Percentiles rank a stretch among this genome's conserved stretches.
These are phyloP conservation scores for Sardinella longiceps DNA, from an alignment of 2,797 vertebrate genomes.

Conservation along the genomic window DNA sequence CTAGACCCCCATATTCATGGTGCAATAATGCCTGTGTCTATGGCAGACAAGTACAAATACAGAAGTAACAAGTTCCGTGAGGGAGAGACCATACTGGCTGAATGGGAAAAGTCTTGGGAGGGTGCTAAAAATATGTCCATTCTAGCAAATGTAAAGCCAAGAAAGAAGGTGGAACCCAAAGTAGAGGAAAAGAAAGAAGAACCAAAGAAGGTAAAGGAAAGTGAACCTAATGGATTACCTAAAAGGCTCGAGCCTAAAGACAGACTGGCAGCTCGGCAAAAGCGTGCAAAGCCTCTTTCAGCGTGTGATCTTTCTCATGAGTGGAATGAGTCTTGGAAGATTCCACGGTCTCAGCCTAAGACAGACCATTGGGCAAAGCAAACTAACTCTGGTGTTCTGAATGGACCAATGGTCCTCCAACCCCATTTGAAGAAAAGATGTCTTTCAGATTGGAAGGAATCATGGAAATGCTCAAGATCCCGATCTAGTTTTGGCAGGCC, in stretches of 20 bases:
- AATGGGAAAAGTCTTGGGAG: constrained; percentile 67
- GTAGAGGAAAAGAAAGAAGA: constrained; percentile 47
- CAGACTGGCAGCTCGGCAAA: not conserved
- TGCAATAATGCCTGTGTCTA: constrained; percentile 37
- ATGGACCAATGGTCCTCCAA: not conserved
- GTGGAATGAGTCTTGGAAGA: constrained; percentile 37
- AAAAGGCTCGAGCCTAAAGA: constrained; percentile 7
- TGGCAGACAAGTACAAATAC: constrained; percentile 38
- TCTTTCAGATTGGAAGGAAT: constrained; percentile 24
- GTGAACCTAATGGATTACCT: not conserved
- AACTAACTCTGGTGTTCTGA: not conserved
- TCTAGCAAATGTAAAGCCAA: constrained; percentile 49
- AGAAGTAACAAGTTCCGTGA: constrained; percentile 32
- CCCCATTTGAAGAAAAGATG: not conserved
- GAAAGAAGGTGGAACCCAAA: constrained; percentile 1
- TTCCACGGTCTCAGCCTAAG: not conserved
- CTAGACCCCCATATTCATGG: constrained; percentile 34
- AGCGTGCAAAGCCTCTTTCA: not conserved
- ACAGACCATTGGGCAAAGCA: not conserved
- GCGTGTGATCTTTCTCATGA: not conserved
- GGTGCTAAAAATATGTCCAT: constrained; percentile 58
- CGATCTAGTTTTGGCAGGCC: constrained; percentile 3
- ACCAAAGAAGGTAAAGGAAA: not conserved
- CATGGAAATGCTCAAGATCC: constrained; percentile 25
- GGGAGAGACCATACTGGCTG: constrained; percentile 40